Percentiles rank a stretch among this genome's conserved stretches.
Conservation (phyloP, 2,888 invertebrate genomes). For the Hemistola chrysoprasaria region DNA sequence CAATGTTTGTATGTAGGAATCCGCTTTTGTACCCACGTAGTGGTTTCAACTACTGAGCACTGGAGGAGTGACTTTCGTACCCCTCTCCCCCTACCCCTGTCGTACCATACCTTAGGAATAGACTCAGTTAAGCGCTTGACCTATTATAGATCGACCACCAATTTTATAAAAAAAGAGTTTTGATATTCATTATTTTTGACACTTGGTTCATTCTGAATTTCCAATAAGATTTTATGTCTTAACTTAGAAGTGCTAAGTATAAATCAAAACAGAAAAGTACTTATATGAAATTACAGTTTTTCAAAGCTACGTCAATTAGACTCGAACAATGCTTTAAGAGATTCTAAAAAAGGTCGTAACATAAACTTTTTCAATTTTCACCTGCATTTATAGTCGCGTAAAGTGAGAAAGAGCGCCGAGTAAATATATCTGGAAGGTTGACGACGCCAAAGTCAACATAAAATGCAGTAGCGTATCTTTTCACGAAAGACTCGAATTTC, state of each 20-base stretch:
- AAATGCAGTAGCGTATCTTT: constrained; percentile 5
- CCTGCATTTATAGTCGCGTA: constrained; percentile 71
- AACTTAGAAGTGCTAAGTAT: constrained; percentile 6
- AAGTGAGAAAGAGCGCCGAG: constrained; percentile 54
- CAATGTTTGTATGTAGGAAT: too few relatives aligned
- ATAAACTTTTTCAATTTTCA: constrained; percentile 81
- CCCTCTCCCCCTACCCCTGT: too few relatives aligned
- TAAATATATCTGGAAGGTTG: constrained; percentile 72
- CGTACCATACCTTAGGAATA: too few relatives aligned
- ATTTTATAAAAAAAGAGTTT: too few relatives aligned
- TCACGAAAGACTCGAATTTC: too few relatives aligned
- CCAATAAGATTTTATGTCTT: constrained; percentile 25
- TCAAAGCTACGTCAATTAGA: constrained; percentile 52
- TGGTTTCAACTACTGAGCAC: too few relatives aligned
- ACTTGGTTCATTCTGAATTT: too few relatives aligned
- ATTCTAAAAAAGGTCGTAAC: constrained; percentile 70
- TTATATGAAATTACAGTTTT: constrained; percentile 9
- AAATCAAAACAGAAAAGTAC: constrained; percentile 13
- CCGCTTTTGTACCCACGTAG: too few relatives aligned
- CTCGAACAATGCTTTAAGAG: constrained; percentile 55
- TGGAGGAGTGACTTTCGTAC: too few relatives aligned
- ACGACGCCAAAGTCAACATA: constrained; percentile 50
- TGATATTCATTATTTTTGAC: too few relatives aligned
- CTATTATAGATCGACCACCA: too few relatives aligned
- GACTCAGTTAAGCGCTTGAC: too few relatives aligned